phyloP scores from a whole-genome alignment of 2,888 invertebrate species.

The Pseudococcus viburni region DNA sequence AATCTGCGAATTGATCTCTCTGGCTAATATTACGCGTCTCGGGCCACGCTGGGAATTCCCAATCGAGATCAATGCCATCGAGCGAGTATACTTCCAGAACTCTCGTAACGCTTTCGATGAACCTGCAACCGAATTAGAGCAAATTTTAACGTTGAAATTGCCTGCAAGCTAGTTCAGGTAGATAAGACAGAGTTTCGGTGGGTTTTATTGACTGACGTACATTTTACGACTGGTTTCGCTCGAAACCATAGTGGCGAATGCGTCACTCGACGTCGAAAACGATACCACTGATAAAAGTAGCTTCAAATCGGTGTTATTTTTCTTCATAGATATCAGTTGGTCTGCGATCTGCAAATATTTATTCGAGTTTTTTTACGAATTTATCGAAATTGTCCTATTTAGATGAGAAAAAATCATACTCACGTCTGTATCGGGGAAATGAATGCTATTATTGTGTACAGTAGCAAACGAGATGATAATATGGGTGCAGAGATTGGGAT shows the following conservation, averaged over 20 bases:
- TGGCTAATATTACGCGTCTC: conserved; percentile 73
- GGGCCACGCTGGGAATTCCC: conserved; percentile 86
- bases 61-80: conserved; percentile 85
- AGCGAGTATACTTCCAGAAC: conserved; percentile 75
- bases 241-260: conserved; percentile 82
- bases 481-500: conserved; percentile 85
- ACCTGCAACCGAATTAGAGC: conserved; percentile 70
- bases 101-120: conserved; percentile 74
- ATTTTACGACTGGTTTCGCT: conserved; percentile 75
- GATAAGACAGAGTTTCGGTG: too few relatives aligned
- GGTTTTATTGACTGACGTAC: background rate
- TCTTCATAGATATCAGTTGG: conserved; percentile 75
- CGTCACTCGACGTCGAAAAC: conserved; percentile 72
- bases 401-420: background rate
- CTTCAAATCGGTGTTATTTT: conserved; percentile 78
- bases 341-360: conserved; percentile 70
- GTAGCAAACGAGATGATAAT: conserved; percentile 84
- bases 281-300: conserved; percentile 83
- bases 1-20: conserved; percentile 81
- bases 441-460: conserved; percentile 71
- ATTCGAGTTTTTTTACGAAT: too few relatives aligned
- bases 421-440: conserved; percentile 66
- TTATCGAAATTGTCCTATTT: too few relatives aligned
- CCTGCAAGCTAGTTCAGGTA: too few relatives aligned
- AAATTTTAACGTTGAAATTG: background rate